Base-by-base conservation (phyloP, 2,113 vertebrate genomes). In the Ophthalmolycus amberensis region DNA sequence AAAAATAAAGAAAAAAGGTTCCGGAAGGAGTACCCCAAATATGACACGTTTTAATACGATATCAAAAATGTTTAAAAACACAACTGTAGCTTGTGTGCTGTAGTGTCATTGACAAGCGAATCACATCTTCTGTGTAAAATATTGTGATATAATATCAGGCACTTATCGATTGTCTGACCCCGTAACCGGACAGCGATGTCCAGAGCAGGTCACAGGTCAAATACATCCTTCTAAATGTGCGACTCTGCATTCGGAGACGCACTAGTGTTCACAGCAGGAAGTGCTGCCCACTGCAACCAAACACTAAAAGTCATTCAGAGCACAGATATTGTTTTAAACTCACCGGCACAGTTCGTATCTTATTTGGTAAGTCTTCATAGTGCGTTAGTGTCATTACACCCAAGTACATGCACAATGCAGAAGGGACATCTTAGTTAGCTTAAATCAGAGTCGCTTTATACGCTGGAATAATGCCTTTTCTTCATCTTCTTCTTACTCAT, bases 121-220 rank as follows among this genome's bases (percentile, higher is more conserved):
- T 75, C 76, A 58, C 76, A 68, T 72, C 46, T 73, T 6, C 69
- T 29, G 86, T 64, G 77, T 82, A 44, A 79, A 84, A 76, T 42
- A 70, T 77, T 44, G 15, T 34, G 64, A 71, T 65, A 50, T 79
- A 25, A 67, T 73, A 77, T 90, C 89, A 93, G 93, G 93, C 93
- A 93, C 93, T 93, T 93, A 29, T 80, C 27, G 62, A 82, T 32
- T 22, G n/a, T 71, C 27, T 22, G 64, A 79, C 32, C 34, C 69
- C 3, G 44, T 40, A 2, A 40, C 40, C 4, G 20, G 46, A 67
- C 60, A 50, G 25, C 32, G 22, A 64, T 15, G 12, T 71, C 18
- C 11, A n/a, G 62, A 59, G 52, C 58, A 25, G 25, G 25, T 25
- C 25, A 68, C 29, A 29, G 79, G 76, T 83, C 73, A 18, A 34